These are phyloP conservation scores for Actenoides lindsayi DNA, from an alignment of 2,113 vertebrate species.

Conservation along the genomic window DNA sequence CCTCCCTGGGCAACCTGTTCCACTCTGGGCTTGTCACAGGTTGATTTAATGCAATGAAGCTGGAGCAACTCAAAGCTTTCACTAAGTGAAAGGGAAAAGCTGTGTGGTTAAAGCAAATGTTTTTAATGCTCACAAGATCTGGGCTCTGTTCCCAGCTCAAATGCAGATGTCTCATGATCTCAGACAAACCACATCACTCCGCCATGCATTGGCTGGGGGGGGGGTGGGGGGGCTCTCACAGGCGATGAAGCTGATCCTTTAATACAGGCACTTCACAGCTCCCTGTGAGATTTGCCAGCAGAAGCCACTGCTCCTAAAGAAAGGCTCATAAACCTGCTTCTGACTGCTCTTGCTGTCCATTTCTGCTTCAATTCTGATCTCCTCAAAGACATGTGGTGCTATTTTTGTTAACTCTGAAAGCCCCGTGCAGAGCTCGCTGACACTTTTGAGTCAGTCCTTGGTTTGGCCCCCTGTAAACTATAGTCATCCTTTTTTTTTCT, in stretches of 20 bases:
- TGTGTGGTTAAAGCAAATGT: neutral
- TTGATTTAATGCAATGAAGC: neutral
- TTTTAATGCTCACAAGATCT: neutral
- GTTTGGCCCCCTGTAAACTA: neutral
- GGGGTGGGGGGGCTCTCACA: neutral
- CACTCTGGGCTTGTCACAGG: neutral
- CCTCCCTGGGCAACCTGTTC: neutral
- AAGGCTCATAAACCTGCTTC: neutral
- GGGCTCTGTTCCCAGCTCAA: slow-evolving; percentile 5
- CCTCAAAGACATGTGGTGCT: neutral
- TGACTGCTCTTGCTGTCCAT: neutral
- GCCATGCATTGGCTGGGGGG: neutral
- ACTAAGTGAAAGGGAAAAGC: neutral
- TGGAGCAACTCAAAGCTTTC: neutral
- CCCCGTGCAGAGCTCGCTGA: neutral
- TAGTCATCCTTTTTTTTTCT: neutral
- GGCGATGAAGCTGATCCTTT: neutral
- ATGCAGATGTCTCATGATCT: neutral
- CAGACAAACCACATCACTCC: neutral
- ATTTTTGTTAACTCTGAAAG: neutral
- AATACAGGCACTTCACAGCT: neutral
- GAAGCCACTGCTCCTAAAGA: neutral
- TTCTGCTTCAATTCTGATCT: neutral
- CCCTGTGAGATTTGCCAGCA: neutral
- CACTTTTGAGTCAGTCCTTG: neutral